phyloP scores from a whole-genome alignment of 2,797 vertebrate genomes.

The Cetoscarus ocellatus region DNA sequence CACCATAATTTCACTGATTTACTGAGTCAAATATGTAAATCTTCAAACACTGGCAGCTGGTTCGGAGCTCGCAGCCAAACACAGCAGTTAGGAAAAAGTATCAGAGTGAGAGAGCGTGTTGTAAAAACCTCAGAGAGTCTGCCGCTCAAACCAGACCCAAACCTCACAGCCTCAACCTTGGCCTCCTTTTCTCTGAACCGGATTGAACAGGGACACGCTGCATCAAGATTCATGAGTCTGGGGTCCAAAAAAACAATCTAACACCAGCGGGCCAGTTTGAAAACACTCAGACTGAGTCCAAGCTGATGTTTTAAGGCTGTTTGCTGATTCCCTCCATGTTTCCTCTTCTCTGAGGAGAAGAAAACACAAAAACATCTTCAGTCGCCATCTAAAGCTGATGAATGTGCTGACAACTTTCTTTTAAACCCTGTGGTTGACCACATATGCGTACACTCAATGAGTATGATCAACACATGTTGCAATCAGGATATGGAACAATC shows the following conservation, averaged over 20 bases:
- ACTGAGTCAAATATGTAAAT: slow-evolving; percentile 30
- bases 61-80: slow-evolving; percentile 52
- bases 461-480: too few species aligned
- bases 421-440: too few species aligned
- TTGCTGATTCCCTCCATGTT: slow-evolving; percentile 1
- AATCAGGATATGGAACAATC: too few species aligned
- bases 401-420: too few species aligned
- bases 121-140: slow-evolving; percentile 50
- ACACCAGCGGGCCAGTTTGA: slow-evolving; percentile 3
- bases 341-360: background rate
- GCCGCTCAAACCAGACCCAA: slow-evolving; percentile 35
- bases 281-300: background rate
- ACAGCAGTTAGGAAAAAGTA: slow-evolving; percentile 56
- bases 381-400: background rate
- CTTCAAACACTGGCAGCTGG: slow-evolving; percentile 30
- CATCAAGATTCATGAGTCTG: background rate
- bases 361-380: background rate
- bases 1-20: slow-evolving; percentile 24
- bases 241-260: slow-evolving; percentile 4
- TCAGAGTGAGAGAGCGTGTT: slow-evolving; percentile 49
- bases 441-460: too few species aligned
- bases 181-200: slow-evolving; percentile 8
- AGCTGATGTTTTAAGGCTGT: background rate
- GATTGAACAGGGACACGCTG: slow-evolving; percentile 2
- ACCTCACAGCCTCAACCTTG: slow-evolving; percentile 23